A percentile compares a stretch with the other conserved stretches of the same genome.
phyloP scores from a whole-genome alignment of 2,888 invertebrate species.

The Azorinus chamasolen region DNA sequence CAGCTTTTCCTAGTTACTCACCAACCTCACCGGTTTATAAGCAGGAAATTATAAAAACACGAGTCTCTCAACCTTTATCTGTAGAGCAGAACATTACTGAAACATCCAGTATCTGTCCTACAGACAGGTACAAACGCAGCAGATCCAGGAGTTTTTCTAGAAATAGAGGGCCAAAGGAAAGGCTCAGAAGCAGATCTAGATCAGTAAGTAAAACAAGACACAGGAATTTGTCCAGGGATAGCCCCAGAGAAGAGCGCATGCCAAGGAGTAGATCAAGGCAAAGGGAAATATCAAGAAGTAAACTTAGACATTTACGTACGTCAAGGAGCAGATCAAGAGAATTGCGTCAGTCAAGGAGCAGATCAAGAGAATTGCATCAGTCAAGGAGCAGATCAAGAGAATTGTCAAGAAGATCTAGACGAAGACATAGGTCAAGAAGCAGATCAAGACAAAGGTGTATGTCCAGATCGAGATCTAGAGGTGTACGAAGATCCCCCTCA shows the following conservation, averaged over 20 bases:
- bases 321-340: not conserved
- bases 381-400: slow-evolving; percentile 20
- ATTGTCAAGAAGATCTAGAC: not conserved
- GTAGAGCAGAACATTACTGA: too few relatives aligned
- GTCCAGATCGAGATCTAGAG: slow-evolving; percentile 6
- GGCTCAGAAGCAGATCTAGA: slow-evolving; percentile 2
- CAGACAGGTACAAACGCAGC: too few relatives aligned
- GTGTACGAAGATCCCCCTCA: too few relatives aligned
- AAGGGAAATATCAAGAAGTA: not conserved
- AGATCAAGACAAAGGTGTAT: slow-evolving; percentile 1
- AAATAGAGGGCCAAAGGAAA: too few relatives aligned
- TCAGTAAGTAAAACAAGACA: not conserved
- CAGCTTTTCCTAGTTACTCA: slow-evolving; percentile 9
- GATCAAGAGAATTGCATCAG: not conserved
- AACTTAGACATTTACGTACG: not conserved
- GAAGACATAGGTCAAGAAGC: slow-evolving; percentile 7
- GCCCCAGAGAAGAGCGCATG: not conserved
- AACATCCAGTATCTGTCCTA: too few relatives aligned
- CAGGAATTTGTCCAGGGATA: not conserved
- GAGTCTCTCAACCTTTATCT: too few relatives aligned
- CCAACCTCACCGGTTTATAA: not conserved
- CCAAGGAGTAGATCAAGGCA: too few relatives aligned
- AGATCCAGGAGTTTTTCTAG: too few relatives aligned
- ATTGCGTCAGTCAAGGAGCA: not conserved
- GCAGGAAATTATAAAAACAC: too few relatives aligned